phyloP scores from a whole-genome alignment of 2,888 invertebrate genomes.

The Choristoneura rosaceana region DNA sequence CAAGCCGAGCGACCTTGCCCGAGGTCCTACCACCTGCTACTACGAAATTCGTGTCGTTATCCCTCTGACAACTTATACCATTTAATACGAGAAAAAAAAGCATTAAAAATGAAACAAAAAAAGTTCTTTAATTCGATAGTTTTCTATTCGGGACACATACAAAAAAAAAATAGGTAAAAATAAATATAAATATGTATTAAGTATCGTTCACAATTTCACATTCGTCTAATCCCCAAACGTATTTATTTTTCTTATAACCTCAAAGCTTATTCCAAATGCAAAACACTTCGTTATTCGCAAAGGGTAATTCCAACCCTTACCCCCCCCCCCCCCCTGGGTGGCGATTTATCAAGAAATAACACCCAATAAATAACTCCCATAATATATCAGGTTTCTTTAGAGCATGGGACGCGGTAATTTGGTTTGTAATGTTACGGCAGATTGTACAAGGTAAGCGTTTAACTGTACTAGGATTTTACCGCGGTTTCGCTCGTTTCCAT shows the following conservation, averaged over 20 bases:
- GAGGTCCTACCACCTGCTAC: no score
- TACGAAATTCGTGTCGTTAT: no score
- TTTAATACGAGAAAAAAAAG: no score
- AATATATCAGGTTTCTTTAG: slow-evolving; percentile 41
- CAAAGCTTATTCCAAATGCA: slow-evolving; percentile 49
- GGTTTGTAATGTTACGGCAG: slow-evolving; percentile 42
- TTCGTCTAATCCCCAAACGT: neutral
- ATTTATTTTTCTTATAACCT: slow-evolving; percentile 47
- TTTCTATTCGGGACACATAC: no score
- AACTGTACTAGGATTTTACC: no score
- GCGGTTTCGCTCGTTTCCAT: no score
- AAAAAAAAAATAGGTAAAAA: neutral
- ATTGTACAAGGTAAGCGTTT: neutral
- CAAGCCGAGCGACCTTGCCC: no score
- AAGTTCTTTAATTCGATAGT: no score
- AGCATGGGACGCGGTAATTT: slow-evolving; percentile 24
- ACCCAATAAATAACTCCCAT: slow-evolving; percentile 75
- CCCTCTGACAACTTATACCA: no score
- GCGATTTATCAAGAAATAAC: slow-evolving; percentile 78
- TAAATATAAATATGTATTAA: no score
- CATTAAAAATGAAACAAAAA: no score
- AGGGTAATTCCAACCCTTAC: slow-evolving; percentile 52
- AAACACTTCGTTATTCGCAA: slow-evolving; percentile 33
- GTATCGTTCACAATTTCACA: neutral
- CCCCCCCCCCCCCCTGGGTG: slow-evolving; percentile 49